A percentile compares a stretch with the other conserved stretches of the same genome.
These are phyloP conservation scores for Tipula confusa DNA, from an alignment of 2,888 invertebrate genomes.

Conservation along the genomic window DNA sequence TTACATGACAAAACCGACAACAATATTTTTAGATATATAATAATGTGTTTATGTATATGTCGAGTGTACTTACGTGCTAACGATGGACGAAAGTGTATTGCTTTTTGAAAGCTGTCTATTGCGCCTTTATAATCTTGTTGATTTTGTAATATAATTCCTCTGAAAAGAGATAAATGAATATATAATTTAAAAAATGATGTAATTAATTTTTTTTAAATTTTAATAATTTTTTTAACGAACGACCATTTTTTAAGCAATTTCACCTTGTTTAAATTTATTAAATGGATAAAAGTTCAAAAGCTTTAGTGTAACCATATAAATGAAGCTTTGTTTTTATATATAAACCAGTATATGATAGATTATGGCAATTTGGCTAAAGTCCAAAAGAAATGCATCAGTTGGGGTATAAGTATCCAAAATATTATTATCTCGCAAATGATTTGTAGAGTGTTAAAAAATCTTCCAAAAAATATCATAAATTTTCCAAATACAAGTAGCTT, in stretches of 20 bases:
- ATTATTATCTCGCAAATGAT: background rate
- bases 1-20: background rate
- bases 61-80: constrained; percentile 77
- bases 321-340: too few species aligned
- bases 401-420: background rate
- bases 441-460: background rate
- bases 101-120: constrained; percentile 83
- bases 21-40: background rate
- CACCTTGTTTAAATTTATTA: background rate
- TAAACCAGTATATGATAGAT: background rate
- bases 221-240: background rate
- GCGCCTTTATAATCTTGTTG: constrained; percentile 83
- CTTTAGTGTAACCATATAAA: background rate
- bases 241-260: background rate
- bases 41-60: background rate
- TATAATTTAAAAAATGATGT: background rate
- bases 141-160: constrained; percentile 87
- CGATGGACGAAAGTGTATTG: constrained; percentile 88
- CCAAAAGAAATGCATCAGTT: background rate
- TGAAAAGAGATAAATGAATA: constrained; percentile 55
- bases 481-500: background rate
- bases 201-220: background rate
- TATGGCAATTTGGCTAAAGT: background rate
- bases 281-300: background rate
- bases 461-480: background rate